Evolutionary conservation across 2,888 invertebrate genomes (phyloP).

Genomic region (Drosophila neotestacea): DNA sequence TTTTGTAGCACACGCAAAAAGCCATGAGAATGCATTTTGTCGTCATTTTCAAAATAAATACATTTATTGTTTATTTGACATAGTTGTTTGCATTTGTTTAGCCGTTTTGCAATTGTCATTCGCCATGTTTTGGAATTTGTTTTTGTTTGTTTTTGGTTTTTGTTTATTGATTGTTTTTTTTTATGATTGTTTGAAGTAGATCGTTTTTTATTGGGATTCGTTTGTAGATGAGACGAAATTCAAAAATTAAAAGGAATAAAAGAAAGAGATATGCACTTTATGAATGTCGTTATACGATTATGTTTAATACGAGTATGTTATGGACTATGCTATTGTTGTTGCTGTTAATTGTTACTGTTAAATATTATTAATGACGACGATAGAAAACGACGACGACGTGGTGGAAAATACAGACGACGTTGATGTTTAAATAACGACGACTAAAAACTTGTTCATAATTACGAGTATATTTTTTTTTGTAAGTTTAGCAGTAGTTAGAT

Average conservation of each 20-base stretch:
- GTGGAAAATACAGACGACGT: constrained; percentile 37
- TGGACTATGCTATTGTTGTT: constrained; percentile 48
- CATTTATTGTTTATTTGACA: constrained; percentile 34
- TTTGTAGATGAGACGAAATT: constrained; percentile 68
- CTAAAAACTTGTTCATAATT: constrained; percentile 29
- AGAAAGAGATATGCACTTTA: constrained; percentile 70
- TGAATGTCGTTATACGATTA: constrained; percentile 65
- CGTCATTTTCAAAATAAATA: constrained; percentile 51
- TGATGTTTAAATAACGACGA: constrained; percentile 37
- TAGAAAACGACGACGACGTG: constrained; percentile 40
- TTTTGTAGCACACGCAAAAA: constrained; percentile 70
- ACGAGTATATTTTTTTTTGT: constrained; percentile 8
- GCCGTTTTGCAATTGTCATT: constrained; percentile 68
- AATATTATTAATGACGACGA: constrained; percentile 20
- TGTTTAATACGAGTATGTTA: constrained; percentile 37
- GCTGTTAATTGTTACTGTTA: constrained; percentile 18
- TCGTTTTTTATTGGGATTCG: constrained; percentile 30
- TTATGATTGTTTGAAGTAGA: constrained; percentile 27
- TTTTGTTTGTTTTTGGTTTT: constrained; percentile 21
- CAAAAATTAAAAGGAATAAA: constrained; percentile 73
- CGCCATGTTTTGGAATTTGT: constrained; percentile 42
- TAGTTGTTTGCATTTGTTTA: constrained; percentile 72
- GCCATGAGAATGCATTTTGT: constrained; percentile 81
- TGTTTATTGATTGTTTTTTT: constrained; percentile 26
- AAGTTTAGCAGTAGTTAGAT: no score